Base-by-base conservation (phyloP, 2,888 invertebrate genomes). In the Crocallis elinguaria region DNA sequence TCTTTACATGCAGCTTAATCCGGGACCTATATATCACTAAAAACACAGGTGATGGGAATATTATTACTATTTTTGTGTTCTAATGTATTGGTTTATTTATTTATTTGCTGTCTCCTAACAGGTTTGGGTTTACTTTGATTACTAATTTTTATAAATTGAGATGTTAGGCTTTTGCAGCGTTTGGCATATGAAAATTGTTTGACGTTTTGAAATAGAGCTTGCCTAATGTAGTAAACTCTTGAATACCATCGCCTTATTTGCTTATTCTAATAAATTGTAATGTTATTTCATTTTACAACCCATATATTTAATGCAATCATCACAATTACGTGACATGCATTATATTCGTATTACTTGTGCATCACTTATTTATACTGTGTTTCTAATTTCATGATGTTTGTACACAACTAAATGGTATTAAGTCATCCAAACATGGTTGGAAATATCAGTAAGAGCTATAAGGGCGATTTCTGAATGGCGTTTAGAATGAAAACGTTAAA, bases 1-100 rank as follows among this genome's bases (percentile, higher is more conserved):
- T 90, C 87, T 92, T 92, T 92, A 89, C 92, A 92, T 73, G 92
- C 92, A 92, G 92, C 92, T 88, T 92, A 92, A 91, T 86, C 88
- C 90, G 90, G 92, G 92, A 90, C 84, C 90, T 88, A 88, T 92
- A 75, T 92, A 91, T 90, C 92, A 91, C 85, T 92, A 91, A 89
- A 87, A 89, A 87, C 39, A 72, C 91, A 92, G 92, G 92, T 92
- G 92, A 92, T 79, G 88, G 89, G 86, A 85, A 73, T 84, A 82
- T 81, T 82, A 79, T 84, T 85, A 80, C 60, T 85, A 72, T 78
- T 76, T 75, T 81, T 78, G 74, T 79, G 56, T 75, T 69, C 69
- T 77, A 67, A 72, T 71, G 52, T 68, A 70, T 62, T 49, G 39
- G 49, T 64, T 49, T 64, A 49, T 43, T 43, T 49, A 60, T 49